phyloP scores from a whole-genome alignment of 2,888 invertebrate genomes.

The Stomorhina lunata region DNA sequence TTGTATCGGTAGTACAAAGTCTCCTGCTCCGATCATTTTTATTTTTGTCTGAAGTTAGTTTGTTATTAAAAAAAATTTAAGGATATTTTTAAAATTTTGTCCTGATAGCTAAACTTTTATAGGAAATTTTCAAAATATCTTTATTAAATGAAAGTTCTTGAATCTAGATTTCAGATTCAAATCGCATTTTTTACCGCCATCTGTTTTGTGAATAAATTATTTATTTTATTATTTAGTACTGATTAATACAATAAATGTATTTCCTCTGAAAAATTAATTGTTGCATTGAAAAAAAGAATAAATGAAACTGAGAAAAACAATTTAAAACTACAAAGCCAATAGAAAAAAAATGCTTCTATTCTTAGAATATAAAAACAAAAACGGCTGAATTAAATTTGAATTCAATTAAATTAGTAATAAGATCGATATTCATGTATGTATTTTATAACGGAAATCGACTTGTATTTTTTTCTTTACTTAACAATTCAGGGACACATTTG shows the following conservation, averaged over 20 bases:
- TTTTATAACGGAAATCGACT: constrained; percentile 49
- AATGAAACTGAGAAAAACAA: neutral
- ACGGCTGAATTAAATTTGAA: constrained; percentile 43
- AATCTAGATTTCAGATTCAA: too few species aligned
- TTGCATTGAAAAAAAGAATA: neutral
- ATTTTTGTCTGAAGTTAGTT: too few species aligned
- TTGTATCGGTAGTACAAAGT: too few species aligned
- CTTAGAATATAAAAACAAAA: constrained; percentile 6
- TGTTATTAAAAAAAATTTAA: too few species aligned
- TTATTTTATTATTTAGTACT: neutral
- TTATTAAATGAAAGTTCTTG: too few species aligned
- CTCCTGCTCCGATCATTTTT: too few species aligned
- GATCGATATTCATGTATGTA: constrained; percentile 44
- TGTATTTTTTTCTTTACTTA: constrained; percentile 22
- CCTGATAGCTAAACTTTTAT: too few species aligned
- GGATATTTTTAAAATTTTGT: too few species aligned
- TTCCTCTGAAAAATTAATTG: constrained; percentile 39
- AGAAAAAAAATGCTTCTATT: neutral
- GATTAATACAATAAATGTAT: neutral
- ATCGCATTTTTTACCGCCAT: too few species aligned
- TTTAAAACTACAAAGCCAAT: constrained; percentile 7
- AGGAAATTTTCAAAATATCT: too few species aligned
- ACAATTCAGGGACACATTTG: constrained; percentile 62
- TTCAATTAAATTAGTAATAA: constrained; percentile 64
- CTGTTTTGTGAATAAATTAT: neutral